Percentiles rank a stretch among this genome's conserved stretches.
These are phyloP conservation scores for Steatocranus sp. DNA, from an alignment of 2,797 vertebrate genomes.

Conservation along the genomic window DNA sequence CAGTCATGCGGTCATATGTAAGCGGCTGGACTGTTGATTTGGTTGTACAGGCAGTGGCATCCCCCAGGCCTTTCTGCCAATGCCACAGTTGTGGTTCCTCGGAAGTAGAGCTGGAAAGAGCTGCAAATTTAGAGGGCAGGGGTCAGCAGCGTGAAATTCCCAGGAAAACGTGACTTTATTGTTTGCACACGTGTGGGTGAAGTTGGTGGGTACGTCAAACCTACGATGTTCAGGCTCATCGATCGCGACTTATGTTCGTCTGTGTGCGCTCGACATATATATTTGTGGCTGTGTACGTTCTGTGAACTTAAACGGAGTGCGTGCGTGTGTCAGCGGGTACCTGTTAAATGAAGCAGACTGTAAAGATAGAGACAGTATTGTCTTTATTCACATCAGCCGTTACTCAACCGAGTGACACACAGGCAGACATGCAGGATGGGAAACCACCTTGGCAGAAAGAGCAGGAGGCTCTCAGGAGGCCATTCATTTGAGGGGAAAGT, in stretches of 20 bases:
- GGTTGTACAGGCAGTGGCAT: slow-evolving; percentile 11
- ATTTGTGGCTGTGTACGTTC: background rate
- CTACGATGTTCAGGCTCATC: background rate
- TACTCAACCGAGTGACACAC: slow-evolving; percentile 40
- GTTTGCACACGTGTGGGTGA: slow-evolving; percentile 53
- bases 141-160: slow-evolving; percentile 41
- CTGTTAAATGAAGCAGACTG: slow-evolving; percentile 36
- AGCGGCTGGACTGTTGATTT: slow-evolving; percentile 24
- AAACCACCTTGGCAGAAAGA: slow-evolving; percentile 38
- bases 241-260: background rate
- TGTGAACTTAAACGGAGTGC: background rate
- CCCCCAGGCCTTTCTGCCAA: slow-evolving; percentile 26
- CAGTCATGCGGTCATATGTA: background rate
- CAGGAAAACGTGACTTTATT: slow-evolving; percentile 66
- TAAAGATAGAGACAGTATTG: slow-evolving; percentile 35
- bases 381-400: slow-evolving; percentile 49
- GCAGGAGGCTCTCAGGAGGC: background rate
- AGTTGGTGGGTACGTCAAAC: background rate
- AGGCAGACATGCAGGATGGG: slow-evolving; percentile 26
- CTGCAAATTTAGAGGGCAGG: slow-evolving; percentile 39
- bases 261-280: background rate
- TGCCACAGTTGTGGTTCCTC: background rate
- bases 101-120: slow-evolving; percentile 50
- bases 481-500: background rate
- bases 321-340: slow-evolving; percentile 45